These are phyloP conservation scores for Wasmannia auropunctata DNA, from an alignment of 1,140 invertebrate genomes.

Conservation along the genomic window DNA sequence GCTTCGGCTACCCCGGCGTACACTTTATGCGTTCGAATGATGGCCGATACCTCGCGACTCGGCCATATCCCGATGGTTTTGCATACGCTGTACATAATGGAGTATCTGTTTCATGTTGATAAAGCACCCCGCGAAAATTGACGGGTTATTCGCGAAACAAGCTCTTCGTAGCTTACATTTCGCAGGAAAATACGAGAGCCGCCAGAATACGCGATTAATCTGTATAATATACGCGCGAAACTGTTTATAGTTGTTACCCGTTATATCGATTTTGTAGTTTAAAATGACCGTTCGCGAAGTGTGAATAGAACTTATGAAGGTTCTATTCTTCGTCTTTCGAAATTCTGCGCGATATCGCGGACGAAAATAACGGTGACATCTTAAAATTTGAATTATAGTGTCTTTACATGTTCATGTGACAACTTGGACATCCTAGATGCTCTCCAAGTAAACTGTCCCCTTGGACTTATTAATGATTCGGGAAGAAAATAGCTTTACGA, in stretches of 20 bases:
- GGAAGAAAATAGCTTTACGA: constrained; percentile 12
- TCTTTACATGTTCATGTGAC: not conserved
- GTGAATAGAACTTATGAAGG: not conserved
- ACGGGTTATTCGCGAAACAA: constrained; percentile 28
- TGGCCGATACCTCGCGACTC: constrained; percentile 35
- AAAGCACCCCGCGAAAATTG: constrained; percentile 60
- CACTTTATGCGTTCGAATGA: constrained; percentile 33
- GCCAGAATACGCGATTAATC: not conserved
- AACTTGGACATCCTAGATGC: not conserved
- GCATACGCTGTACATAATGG: constrained; percentile 44
- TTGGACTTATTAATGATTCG: constrained; percentile 40
- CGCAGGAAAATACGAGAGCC: constrained; percentile 32
- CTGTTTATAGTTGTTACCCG: not conserved
- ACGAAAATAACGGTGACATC: not conserved
- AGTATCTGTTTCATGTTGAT: constrained; percentile 60
- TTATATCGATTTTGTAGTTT: not conserved
- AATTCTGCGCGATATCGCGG: not conserved
- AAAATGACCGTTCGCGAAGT: not conserved
- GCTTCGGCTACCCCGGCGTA: not conserved
- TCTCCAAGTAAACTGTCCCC: not conserved
- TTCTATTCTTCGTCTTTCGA: not conserved
- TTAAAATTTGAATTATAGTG: not conserved
- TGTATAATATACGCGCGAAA: not conserved
- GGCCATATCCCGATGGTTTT: constrained; percentile 27
- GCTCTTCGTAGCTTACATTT: not conserved